Conservation (phyloP, 2,113 vertebrate genomes). For the Oryzias curvinotus region DNA sequence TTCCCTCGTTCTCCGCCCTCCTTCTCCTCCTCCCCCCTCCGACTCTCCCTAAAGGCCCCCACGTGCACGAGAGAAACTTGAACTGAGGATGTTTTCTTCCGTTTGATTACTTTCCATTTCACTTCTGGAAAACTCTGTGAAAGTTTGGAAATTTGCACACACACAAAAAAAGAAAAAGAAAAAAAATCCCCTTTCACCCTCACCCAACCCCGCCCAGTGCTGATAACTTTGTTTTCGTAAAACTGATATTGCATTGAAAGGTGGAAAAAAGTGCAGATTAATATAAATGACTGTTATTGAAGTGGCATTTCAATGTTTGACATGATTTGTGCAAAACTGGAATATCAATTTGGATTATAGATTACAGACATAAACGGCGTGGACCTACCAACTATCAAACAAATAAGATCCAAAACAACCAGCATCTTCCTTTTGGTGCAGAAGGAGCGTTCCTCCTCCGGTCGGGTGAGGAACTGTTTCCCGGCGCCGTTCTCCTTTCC, state of each 20-base stretch:
- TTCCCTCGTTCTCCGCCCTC: conserved; percentile 2
- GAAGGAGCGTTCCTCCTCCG: conserved; percentile 48
- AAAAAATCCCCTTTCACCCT: not conserved
- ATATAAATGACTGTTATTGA: too few relatives aligned
- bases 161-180: too few relatives aligned
- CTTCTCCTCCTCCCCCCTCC: not conserved
- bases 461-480: conserved; percentile 52
- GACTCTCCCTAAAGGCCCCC: conserved; percentile 27
- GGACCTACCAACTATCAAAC: conserved; percentile 76
- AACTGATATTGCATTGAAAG: too few relatives aligned
- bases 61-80: conserved; percentile 48
- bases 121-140: conserved; percentile 57
- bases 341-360: not conserved
- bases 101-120: conserved; percentile 46
- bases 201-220: not conserved
- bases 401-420: conserved; percentile 78
- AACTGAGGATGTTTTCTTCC: conserved; percentile 25
- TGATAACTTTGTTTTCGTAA: not conserved
- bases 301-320: too few relatives aligned
- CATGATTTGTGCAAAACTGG: too few relatives aligned
- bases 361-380: not conserved
- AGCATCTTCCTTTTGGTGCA: conserved; percentile 78
- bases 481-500: conserved; percentile 74
- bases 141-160: conserved; percentile 31
- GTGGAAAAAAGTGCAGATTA: too few relatives aligned